phyloP scores from a whole-genome alignment of 2,888 invertebrate genomes.

The Pyrgus malvae region DNA sequence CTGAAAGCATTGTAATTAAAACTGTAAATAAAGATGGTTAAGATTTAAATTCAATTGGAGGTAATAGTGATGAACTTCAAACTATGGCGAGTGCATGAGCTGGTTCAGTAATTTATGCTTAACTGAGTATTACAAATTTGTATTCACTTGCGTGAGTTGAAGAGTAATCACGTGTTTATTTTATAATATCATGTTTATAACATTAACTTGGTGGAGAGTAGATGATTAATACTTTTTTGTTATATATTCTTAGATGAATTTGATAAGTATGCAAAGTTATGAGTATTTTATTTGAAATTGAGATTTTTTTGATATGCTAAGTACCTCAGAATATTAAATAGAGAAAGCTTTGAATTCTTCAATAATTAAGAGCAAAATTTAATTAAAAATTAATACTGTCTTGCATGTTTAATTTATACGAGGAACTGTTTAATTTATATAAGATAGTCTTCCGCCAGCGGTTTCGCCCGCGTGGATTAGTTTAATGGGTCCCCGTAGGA shows the following conservation, averaged over 20 bases:
- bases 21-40: background rate
- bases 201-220: background rate
- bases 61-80: background rate
- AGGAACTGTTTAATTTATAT: no score
- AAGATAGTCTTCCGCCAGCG: no score
- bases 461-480: no score
- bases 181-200: background rate
- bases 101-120: constrained; percentile 19
- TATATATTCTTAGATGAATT: background rate
- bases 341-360: no score
- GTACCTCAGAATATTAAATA: no score
- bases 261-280: background rate
- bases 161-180: constrained; percentile 17
- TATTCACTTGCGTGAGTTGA: constrained; percentile 6
- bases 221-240: background rate
- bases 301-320: background rate
- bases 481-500: no score
- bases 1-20: constrained; percentile 1
- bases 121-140: constrained; percentile 14
- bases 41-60: background rate
- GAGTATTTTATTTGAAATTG: background rate
- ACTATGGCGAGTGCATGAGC: background rate
- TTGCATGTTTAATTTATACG: no score
- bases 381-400: no score
- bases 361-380: no score